These are phyloP conservation scores for Drosophila virilis DNA, from an alignment of 1,140 invertebrate genomes.

Conservation along the genomic window DNA sequence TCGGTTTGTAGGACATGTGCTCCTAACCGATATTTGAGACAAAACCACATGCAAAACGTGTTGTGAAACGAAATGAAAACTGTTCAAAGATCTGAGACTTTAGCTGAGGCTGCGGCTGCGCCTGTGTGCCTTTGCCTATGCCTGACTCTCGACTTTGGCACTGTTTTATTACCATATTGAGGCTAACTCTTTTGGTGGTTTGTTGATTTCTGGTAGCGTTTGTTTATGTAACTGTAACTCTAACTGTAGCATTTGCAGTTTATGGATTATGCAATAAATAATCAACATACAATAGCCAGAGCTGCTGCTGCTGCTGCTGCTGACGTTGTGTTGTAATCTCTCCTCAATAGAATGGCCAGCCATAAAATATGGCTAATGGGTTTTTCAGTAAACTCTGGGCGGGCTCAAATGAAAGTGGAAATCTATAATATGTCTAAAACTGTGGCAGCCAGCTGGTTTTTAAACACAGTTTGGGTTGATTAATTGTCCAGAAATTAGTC, in stretches of 20 bases:
- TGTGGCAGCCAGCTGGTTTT: background rate
- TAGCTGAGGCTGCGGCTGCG: background rate
- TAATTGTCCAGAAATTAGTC: background rate
- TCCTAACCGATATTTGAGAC: conserved; percentile 73
- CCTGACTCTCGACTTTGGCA: conserved; percentile 1
- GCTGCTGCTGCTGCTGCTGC: conserved; percentile 1
- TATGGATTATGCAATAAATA: conserved; percentile 82
- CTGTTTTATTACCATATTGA: conserved; percentile 77
- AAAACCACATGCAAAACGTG: conserved; percentile 39
- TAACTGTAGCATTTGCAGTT: conserved; percentile 76
- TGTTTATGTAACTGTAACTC: conserved; percentile 75
- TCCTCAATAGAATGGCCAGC: conserved; percentile 56
- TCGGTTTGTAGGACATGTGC: conserved; percentile 83
- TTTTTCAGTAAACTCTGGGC: conserved; percentile 16
- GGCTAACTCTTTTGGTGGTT: conserved; percentile 72
- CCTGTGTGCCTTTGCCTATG: too few relatives aligned
- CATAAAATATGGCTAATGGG: conserved; percentile 70
- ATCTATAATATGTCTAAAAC: background rate
- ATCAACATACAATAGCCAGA: conserved; percentile 66
- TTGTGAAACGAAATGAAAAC: conserved; percentile 53
- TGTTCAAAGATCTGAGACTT: conserved; percentile 26
- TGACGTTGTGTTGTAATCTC: conserved; percentile 41
- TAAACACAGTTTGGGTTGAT: background rate
- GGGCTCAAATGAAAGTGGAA: background rate
- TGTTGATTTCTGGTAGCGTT: conserved; percentile 57